phyloP scores from a whole-genome alignment of 2,113 vertebrate species.

The Gallinago paraguaiae region DNA sequence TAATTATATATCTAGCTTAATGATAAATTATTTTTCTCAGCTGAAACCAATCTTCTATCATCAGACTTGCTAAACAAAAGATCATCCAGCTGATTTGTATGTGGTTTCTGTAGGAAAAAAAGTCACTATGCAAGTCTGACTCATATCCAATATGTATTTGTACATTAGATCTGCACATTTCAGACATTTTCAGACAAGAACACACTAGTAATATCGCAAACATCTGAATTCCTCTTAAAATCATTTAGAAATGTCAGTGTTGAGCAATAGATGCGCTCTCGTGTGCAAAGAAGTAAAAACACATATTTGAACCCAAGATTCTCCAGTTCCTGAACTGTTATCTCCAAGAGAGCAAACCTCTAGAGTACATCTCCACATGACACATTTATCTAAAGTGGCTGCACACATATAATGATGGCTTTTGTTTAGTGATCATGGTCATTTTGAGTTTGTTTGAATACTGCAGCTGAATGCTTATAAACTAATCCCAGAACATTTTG shows the following conservation, averaged over 20 bases:
- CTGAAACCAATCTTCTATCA: neutral
- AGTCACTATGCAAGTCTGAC: neutral
- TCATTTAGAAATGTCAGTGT: neutral
- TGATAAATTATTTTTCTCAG: neutral
- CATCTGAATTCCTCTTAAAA: constrained; percentile 21
- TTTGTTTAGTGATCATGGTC: constrained; percentile 76
- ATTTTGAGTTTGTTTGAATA: constrained; percentile 80
- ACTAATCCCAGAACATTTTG: constrained; percentile 75
- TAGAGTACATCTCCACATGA: constrained; percentile 67
- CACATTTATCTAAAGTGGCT: constrained; percentile 78
- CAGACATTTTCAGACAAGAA: neutral
- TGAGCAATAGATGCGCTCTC: neutral
- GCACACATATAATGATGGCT: constrained; percentile 66
- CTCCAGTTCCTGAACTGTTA: constrained; percentile 46
- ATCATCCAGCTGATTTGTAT: neutral
- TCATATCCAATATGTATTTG: neutral
- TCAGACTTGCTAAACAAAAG: neutral
- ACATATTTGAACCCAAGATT: constrained; percentile 33
- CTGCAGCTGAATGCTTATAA: constrained; percentile 72
- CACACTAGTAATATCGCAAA: neutral
- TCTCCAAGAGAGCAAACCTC: constrained; percentile 68
- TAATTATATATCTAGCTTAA: neutral
- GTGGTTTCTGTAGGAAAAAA: neutral
- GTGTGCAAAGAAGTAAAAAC: constrained; percentile 39
- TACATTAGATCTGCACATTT: neutral